Conservation (phyloP, 2,888 invertebrate species). For the Auanema sp. region DNA sequence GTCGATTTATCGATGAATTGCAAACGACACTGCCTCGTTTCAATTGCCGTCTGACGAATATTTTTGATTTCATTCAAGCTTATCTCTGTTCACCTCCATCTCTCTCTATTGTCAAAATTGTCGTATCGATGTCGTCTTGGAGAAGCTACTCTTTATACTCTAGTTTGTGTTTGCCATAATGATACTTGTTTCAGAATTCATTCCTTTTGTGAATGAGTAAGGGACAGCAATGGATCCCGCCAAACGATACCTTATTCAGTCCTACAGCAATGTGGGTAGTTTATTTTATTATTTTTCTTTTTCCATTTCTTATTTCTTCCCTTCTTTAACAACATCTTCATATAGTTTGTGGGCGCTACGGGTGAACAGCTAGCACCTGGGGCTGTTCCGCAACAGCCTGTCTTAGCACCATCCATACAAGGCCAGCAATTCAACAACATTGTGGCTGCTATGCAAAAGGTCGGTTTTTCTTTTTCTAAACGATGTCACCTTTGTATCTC, state of each 20-base stretch:
- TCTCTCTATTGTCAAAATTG: not conserved
- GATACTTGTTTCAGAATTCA: no score
- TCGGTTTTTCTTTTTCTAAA: constrained; percentile 6
- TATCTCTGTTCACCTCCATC: no score
- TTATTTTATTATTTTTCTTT: constrained; percentile 8
- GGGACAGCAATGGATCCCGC: constrained; percentile 2
- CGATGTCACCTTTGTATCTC: not conserved
- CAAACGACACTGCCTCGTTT: no score
- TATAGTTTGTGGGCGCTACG: constrained; percentile 39
- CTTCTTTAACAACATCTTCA: constrained; percentile 5
- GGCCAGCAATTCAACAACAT: constrained; percentile 9
- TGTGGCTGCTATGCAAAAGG: constrained; percentile 23
- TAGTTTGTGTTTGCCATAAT: not conserved
- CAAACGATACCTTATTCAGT: not conserved
- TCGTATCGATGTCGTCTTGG: constrained; percentile 6
- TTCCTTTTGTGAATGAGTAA: no score
- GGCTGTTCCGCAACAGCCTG: constrained; percentile 40
- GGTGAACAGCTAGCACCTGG: constrained; percentile 46
- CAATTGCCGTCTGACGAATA: no score
- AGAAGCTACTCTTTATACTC: not conserved
- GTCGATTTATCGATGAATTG: no score
- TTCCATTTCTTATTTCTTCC: not conserved
- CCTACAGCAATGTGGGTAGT: not conserved
- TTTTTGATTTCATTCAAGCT: no score
- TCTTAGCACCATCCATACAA: constrained; percentile 29